Conservation (phyloP, 2,797 vertebrate genomes). For the Moxostoma hubbsi region DNA sequence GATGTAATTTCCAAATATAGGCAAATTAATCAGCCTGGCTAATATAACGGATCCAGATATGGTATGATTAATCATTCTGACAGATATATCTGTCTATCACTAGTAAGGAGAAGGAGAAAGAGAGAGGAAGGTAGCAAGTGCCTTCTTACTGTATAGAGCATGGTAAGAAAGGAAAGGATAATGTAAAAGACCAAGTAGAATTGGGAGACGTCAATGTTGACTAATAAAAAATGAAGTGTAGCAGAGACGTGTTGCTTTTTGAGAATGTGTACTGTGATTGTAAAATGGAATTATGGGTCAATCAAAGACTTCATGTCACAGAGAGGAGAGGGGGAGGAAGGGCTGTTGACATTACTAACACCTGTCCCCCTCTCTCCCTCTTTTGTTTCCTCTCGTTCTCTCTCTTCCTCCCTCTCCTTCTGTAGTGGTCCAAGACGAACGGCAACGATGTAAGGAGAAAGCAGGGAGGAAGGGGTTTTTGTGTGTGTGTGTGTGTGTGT, state of each 20-base stretch:
- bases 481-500: slow-evolving; percentile 61
- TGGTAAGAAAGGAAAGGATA: too few relatives aligned
- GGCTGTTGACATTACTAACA: slow-evolving; percentile 78
- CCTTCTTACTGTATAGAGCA: background rate
- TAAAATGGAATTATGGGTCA: background rate
- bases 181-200: background rate
- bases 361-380: slow-evolving; percentile 81
- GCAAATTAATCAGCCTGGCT: too few relatives aligned
- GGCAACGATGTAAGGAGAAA: slow-evolving; percentile 82
- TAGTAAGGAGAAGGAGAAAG: background rate
- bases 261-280: background rate
- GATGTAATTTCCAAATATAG: too few relatives aligned
- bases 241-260: background rate
- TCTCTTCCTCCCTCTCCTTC: slow-evolving; percentile 77
- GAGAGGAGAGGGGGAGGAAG: slow-evolving; percentile 68
- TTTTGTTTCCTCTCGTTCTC: slow-evolving; percentile 79
- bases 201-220: background rate
- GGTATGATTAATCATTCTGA: too few relatives aligned
- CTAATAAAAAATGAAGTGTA: background rate
- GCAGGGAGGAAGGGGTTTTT: slow-evolving; percentile 65
- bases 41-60: too few relatives aligned
- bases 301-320: slow-evolving; percentile 8
- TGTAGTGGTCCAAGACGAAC: slow-evolving; percentile 86
- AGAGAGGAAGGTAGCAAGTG: background rate
- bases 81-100: background rate